Evolutionary conservation across 2,888 invertebrate species (phyloP), one percentile per base, ranked within the genome.

Genomic region (Cylindroiulus punctatus): DNA sequence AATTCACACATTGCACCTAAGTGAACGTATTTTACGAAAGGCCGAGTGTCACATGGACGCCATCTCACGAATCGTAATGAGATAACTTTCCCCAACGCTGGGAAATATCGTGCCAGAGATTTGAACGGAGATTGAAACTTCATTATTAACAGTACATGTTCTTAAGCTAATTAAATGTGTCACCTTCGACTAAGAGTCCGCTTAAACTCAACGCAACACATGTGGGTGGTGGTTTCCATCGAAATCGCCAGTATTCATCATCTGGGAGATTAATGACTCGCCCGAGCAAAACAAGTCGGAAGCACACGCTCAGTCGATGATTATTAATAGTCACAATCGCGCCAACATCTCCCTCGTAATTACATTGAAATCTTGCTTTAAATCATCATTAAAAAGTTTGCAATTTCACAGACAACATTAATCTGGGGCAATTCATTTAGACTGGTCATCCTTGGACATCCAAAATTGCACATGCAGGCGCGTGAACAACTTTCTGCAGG

Each of bases 71-170:
- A 65, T 26, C 65, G 22, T 65, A 22, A 26, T 26, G 65, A 65
- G 52, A 7, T 17, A 19, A 26, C n/a, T 52, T 65, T 8, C 8
- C 26, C 26, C 26, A 65, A 65, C n/a, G n/a, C 7, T 65, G 0
- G 12, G 52, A n/a, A n/a, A 1, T 2, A n/a, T 19, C 12, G 17
- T 17, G 17, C 7, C 22, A 0, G 26, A 22, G 65, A 65, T 65
- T 65, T 65, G 1, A 65, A 19, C 2, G 65, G 26, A 22, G 65
- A 65, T 65, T 65, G 65, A 65, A 65, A 65, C 65, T 65, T 65
- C 65, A 65, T 65, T 65, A 65, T 65, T 65, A 65, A 65, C 65
- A 65, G 65, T 19, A 65, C 65, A 65, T 26, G 65, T 65, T 65
- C 22, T 65, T 22, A 26, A 65, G 22, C 65, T 65, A 65, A 65